Base-by-base conservation (phyloP, 2,888 invertebrate genomes). In the Conchocele bisecta region DNA sequence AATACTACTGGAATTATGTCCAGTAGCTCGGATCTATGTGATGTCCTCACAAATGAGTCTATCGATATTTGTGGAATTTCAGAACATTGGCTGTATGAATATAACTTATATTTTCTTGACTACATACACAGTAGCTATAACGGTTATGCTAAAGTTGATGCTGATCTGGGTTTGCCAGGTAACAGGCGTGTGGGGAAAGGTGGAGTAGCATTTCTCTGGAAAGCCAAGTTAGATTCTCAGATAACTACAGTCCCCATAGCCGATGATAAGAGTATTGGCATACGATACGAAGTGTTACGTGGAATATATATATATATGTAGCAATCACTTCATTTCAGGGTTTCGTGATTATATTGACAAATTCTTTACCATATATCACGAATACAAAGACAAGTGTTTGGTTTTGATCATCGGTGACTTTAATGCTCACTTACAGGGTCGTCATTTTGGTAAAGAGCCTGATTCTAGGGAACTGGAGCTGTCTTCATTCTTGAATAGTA, bases 271-370 rank as follows among this genome's bases (percentile, higher is more conserved):
- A 46, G 24, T 7, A 26, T 24, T 46, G 46, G 46, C 3, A 46
- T 46, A 7, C 46, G 28, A 20, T 46, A 20, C 15, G 28, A 17
- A 46, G 46, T 46, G 15, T 7, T 11, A n/a, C n/a, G 11, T 4
- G 5, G 28, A 20, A n/a, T 5, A 20, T 46, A 15, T 59, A 50
- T 24, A 37, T 48, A n/a, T 59, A 35, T 17, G 59, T 35, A 44
- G 31, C n/a, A 59, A 59, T 17, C 26, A 59, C 28, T 46, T 48
- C 1, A 35, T 48, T 46, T 11, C 33, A 20, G 15, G 31, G 3
- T 59, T 26, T 33, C 46, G 46, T 15, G 33, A 46, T 5, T 59
- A 44, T 35, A 59, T 59, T 31, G 59, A 59, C 17, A 44, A 46
- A n/a, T 17, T 46, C 7, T 28, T 26, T 11, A 46, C 46, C 5